Conservation (phyloP, 1,140 invertebrate species). For the Maconellicoccus hirsutus region DNA sequence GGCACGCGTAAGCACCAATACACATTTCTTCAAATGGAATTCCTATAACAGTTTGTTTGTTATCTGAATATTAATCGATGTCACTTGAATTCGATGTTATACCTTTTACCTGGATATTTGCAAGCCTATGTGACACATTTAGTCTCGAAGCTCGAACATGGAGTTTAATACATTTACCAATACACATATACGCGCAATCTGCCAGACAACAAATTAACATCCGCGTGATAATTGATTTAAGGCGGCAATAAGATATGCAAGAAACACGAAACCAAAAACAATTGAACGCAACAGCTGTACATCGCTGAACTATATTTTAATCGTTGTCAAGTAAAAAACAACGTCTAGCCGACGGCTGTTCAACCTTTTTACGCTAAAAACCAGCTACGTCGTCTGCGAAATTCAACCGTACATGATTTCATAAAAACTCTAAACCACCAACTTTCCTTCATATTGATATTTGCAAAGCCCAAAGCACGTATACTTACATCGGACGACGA, state of each 20-base stretch:
- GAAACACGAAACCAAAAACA: conserved; percentile 4
- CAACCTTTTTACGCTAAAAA: too few species aligned
- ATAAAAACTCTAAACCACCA: too few species aligned
- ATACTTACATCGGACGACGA: not conserved
- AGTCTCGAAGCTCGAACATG: not conserved
- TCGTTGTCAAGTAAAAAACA: not conserved
- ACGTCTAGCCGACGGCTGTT: not conserved
- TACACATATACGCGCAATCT: not conserved
- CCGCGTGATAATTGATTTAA: not conserved
- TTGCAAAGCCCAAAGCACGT: too few species aligned
- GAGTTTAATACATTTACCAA: not conserved
- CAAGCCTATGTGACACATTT: not conserved
- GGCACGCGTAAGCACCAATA: not conserved
- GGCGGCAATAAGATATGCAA: not conserved
- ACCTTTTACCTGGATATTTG: conserved; percentile 4
- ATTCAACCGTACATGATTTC: too few species aligned
- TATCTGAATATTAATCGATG: conserved; percentile 4
- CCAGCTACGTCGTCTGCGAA: too few species aligned
- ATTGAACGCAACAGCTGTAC: not conserved
- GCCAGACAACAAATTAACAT: not conserved
- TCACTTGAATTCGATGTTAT: not conserved
- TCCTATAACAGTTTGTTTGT: not conserved
- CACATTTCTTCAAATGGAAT: conserved; percentile 9
- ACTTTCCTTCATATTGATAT: too few species aligned
- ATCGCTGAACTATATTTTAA: not conserved